Evolutionary conservation across 2,113 vertebrate species (phyloP), one percentile per base, ranked within the genome.

Genomic region (Chamaea fasciata): DNA sequence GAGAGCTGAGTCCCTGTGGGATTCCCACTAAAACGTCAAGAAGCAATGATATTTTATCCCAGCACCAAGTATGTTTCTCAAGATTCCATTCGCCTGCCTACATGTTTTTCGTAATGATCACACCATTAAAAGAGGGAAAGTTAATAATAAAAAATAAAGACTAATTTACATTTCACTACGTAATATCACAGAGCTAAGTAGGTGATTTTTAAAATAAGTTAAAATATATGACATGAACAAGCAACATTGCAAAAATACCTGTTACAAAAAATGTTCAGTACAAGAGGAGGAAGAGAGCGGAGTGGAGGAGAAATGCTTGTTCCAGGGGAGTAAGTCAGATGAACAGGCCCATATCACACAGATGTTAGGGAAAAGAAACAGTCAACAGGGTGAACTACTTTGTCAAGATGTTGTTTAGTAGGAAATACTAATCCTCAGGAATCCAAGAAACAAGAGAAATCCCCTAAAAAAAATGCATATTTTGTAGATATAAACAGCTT

Each of bases 131-230:
- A 88, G 41, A 92, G 7, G 2, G 39, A 47, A 80, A 69, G 52
- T 49, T 89, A 94, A 83, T 81, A 93, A 93, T 78, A 86, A 83
- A 57, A 88, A 94, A 88, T 52, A 88, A 92, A 89, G 46, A n/a
- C 37, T 90, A 84, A 75, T 80, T 94, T 91, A 80, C 57, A 94
- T 92, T 71, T 96, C 57, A 35, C 76, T 44, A 50, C 28, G 70
- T 90, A 87, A 82, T 73, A 87, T 21, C 62, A 63, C 11, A 65
- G 70, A 85, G 9, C 39, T 84, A 82, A 87, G 30, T 27, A 93
- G 42, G 52, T 50, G 83, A 86, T 89, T 90, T 90, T 2, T 64
- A 81, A 83, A 94, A 70, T 63, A 44, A 75, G 47, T 86, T 94
- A 24, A 81, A 81, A 70, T 49, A 86, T 8, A 63, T 47, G 1